These are phyloP conservation scores for Nothoprocta pentlandii DNA, from an alignment of 2,113 vertebrate genomes.

Conservation along the genomic window DNA sequence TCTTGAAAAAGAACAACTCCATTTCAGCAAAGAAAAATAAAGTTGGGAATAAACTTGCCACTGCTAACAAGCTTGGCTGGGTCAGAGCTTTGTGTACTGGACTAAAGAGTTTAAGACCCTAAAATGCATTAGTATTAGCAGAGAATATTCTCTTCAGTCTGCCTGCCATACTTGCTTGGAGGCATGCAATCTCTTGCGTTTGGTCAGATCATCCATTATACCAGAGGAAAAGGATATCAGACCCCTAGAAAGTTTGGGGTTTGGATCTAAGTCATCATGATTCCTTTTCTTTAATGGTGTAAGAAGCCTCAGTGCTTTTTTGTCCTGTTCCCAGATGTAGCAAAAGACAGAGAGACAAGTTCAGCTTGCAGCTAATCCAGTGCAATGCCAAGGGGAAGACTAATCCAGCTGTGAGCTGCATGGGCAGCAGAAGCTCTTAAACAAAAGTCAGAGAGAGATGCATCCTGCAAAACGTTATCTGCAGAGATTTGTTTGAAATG, in stretches of 20 bases:
- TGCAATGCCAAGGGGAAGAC: neutral
- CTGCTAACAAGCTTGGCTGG: slow-evolving; percentile 36
- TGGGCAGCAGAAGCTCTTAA: neutral
- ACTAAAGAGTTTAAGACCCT: slow-evolving; percentile 1
- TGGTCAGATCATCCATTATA: neutral
- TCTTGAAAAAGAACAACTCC: slow-evolving; percentile 29
- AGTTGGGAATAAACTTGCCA: neutral
- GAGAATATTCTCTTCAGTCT: neutral
- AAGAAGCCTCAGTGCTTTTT: neutral
- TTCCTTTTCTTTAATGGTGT: neutral
- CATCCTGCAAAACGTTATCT: neutral
- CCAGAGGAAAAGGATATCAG: neutral
- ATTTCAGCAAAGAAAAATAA: slow-evolving; percentile 21
- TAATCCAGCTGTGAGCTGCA: neutral
- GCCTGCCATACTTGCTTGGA: neutral
- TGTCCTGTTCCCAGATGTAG: neutral
- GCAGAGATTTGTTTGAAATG: neutral
- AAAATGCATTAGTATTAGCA: neutral
- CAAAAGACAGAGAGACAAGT: neutral
- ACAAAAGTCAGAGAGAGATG: neutral
- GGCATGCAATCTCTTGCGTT: neutral
- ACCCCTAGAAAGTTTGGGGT: neutral
- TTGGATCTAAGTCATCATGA: neutral
- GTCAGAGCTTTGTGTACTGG: slow-evolving; percentile 35
- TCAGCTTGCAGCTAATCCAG: neutral